Percentiles rank a stretch among this genome's conserved stretches.
These are phyloP conservation scores for Coreoperca whiteheadi DNA, from an alignment of 2,113 vertebrate species.

Conservation along the genomic window DNA sequence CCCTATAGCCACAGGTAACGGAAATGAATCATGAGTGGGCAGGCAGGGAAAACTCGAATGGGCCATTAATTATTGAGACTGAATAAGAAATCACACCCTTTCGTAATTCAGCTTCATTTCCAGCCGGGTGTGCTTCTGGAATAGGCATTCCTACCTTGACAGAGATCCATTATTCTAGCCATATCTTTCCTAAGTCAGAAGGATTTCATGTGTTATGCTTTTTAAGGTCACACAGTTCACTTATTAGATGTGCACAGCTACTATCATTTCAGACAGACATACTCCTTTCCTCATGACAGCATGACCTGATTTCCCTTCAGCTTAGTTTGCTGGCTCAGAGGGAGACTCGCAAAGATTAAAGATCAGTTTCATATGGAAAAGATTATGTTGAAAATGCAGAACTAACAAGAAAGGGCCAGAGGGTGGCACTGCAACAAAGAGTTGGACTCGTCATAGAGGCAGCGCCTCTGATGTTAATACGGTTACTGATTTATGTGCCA, in stretches of 20 bases:
- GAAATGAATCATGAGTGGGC: conserved; percentile 38
- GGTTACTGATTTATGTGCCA: conserved; percentile 52
- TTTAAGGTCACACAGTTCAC: conserved; percentile 39
- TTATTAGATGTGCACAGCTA: conserved; percentile 22
- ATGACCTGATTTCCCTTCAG: conserved; percentile 57
- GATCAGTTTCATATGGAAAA: conserved; percentile 69
- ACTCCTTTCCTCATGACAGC: conserved; percentile 47
- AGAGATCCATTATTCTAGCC: conserved; percentile 32
- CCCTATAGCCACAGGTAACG: conserved; percentile 24
- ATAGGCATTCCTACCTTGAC: conserved; percentile 18
- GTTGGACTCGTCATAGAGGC: conserved; percentile 22
- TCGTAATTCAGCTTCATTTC: conserved; percentile 25
- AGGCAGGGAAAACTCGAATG: conserved; percentile 40
- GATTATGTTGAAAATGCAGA: conserved; percentile 56
- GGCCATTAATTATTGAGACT: conserved; percentile 56
- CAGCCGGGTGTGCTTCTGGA: background rate
- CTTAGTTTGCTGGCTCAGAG: conserved; percentile 46
- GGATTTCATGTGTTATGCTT: conserved; percentile 38
- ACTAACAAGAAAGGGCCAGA: conserved; percentile 63
- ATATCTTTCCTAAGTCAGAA: conserved; percentile 7
- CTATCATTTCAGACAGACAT: conserved; percentile 17
- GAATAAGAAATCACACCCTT: conserved; percentile 46
- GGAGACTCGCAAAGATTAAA: conserved; percentile 44
- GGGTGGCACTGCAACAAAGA: conserved; percentile 78
- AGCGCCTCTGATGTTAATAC: conserved; percentile 40